Percentiles rank a stretch among this genome's conserved stretches.
phyloP scores from a whole-genome alignment of 2,113 vertebrate species.

The Coptodon rendalli region DNA sequence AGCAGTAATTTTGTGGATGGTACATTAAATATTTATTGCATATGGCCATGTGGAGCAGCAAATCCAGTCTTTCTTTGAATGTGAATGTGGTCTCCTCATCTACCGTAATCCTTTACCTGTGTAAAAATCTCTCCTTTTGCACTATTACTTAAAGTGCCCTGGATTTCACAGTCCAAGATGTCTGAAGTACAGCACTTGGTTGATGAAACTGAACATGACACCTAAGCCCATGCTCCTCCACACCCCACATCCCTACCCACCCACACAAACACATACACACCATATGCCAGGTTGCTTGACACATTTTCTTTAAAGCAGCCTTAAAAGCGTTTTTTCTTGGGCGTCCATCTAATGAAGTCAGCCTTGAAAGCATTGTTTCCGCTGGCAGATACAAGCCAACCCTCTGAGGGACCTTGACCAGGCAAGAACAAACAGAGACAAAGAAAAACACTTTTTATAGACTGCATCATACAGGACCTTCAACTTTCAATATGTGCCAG shows the following conservation, averaged over 20 bases:
- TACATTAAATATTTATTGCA: not conserved
- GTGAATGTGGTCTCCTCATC: not conserved
- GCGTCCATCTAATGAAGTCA: constrained; percentile 59
- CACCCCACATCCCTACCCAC: not conserved
- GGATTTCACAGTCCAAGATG: not conserved
- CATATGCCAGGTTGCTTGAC: constrained; percentile 37
- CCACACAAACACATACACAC: constrained; percentile 22
- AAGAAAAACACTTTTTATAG: constrained; percentile 51
- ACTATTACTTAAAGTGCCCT: not conserved
- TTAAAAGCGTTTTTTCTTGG: constrained; percentile 56
- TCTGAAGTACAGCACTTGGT: constrained; percentile 11
- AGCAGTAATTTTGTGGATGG: not conserved
- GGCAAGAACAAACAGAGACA: constrained; percentile 46
- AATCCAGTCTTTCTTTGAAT: not conserved
- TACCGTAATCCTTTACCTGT: not conserved
- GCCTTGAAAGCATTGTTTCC: constrained; percentile 59
- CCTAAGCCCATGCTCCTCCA: not conserved
- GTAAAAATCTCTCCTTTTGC: not conserved
- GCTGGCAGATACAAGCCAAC: constrained; percentile 43
- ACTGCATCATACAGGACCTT: constrained; percentile 33
- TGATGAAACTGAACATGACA: constrained; percentile 51
- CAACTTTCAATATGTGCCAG: constrained; percentile 51
- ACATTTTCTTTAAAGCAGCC: constrained; percentile 45
- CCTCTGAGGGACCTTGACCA: constrained; percentile 42
- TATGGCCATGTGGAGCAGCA: not conserved